A percentile compares a stretch with the other conserved stretches of the same genome.
Evolutionary conservation across 2,888 invertebrate genomes (phyloP).

Genomic region (Melipona bicolor): DNA sequence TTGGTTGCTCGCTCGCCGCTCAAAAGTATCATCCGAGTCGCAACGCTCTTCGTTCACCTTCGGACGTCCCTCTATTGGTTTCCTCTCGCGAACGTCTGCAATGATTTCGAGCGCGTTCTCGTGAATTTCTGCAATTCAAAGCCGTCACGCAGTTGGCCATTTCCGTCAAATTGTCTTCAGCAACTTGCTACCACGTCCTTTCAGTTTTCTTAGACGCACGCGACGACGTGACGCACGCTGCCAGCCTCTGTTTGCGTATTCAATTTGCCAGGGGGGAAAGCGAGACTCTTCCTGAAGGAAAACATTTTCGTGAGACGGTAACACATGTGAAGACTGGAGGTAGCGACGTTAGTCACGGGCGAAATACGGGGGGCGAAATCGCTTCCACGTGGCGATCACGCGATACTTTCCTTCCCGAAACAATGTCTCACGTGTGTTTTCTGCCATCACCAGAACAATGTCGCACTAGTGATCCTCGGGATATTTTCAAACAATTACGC

Average conservation of each 20-base stretch:
- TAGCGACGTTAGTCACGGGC: slow-evolving; percentile 40
- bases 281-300: slow-evolving; percentile 18
- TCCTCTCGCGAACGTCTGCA: neutral
- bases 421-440: slow-evolving; percentile 7
- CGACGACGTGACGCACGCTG: neutral
- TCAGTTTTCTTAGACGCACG: slow-evolving; percentile 7
- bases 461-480: neutral
- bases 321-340: slow-evolving; percentile 45
- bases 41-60: neutral
- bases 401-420: slow-evolving; percentile 28
- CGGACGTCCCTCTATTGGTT: accelerated
- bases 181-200: neutral
- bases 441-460: neutral
- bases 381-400: slow-evolving; percentile 52
- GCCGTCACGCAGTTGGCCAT: neutral
- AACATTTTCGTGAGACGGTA: slow-evolving; percentile 41
- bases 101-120: neutral
- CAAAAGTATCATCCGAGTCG: neutral
- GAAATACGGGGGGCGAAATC: slow-evolving; percentile 46
- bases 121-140: neutral
- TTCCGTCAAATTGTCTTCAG: slow-evolving; percentile 14
- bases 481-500: neutral
- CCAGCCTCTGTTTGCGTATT: slow-evolving; percentile 28
- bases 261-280: slow-evolving; percentile 36
- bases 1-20: slow-evolving; percentile 9